Conservation (phyloP, 2,113 vertebrate genomes). For the Stomatorhinus ivindoensis region DNA sequence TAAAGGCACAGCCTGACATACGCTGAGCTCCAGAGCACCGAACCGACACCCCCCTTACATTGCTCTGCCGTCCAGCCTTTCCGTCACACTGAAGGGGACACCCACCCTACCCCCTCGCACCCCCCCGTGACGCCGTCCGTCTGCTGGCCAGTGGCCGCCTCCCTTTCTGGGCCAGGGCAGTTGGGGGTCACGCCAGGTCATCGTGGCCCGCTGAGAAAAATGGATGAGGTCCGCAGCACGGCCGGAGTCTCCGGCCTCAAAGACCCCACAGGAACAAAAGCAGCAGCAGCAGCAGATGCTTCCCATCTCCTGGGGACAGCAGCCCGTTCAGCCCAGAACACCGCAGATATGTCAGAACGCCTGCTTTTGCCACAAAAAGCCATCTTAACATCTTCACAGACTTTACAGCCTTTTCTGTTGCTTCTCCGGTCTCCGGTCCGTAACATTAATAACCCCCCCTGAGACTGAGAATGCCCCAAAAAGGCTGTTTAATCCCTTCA, state of each 20-base stretch:
- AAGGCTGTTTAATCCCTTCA: not conserved
- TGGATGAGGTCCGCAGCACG: slow-evolving; percentile 38
- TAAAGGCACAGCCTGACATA: slow-evolving; percentile 32
- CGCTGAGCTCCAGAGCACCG: slow-evolving; percentile 29
- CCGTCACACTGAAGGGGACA: slow-evolving; percentile 38
- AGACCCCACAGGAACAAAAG: slow-evolving; percentile 39
- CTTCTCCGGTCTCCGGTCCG: not conserved
- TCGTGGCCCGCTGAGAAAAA: slow-evolving; percentile 43
- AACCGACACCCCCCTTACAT: slow-evolving; percentile 51
- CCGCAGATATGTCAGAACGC: not conserved
- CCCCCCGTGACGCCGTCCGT: not conserved
- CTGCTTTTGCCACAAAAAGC: not conserved
- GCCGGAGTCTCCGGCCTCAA: slow-evolving; percentile 35
- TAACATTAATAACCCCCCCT: not conserved
- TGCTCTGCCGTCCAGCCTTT: slow-evolving; percentile 52
- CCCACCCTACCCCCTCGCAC: not conserved
- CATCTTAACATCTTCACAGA: not conserved
- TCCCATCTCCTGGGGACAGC: slow-evolving; percentile 22
- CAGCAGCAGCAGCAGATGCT: slow-evolving; percentile 36
- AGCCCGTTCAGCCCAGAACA: not conserved
- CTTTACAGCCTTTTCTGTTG: not conserved
- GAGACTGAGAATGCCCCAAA: not conserved
- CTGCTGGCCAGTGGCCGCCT: slow-evolving; percentile 48
- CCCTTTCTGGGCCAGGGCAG: slow-evolving; percentile 39
- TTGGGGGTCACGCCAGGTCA: slow-evolving; percentile 40